phyloP scores from a whole-genome alignment of 2,797 vertebrate species.

The Meriones psammophilus region DNA sequence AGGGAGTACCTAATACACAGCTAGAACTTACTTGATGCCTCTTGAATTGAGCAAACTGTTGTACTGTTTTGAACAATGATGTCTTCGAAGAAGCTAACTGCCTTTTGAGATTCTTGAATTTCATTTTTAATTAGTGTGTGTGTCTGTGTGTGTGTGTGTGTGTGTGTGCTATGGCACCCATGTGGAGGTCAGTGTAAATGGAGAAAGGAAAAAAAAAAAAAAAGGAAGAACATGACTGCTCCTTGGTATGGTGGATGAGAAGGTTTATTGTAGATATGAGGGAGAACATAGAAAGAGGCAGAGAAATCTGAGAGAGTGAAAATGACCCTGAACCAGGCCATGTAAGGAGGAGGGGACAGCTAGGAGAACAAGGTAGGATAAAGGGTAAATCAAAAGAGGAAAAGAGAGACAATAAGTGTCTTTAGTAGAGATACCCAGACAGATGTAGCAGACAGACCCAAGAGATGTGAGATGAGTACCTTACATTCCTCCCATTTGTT shows the following conservation, averaged over 20 bases:
- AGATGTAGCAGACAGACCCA: neutral
- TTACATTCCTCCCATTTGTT: neutral
- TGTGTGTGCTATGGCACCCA: neutral
- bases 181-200: neutral
- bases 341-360: too few species aligned
- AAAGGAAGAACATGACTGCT: neutral
- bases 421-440: neutral
- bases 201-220: neutral
- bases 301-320: neutral
- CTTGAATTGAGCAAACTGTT: neutral
- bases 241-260: neutral
- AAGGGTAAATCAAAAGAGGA: neutral
- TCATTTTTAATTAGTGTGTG: neutral
- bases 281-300: too few species aligned
- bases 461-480: neutral
- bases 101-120: slow-evolving; percentile 5
- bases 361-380: too few species aligned
- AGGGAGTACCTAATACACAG: neutral
- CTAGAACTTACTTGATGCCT: slow-evolving; percentile 12
- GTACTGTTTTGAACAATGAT: neutral
- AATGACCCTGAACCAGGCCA: neutral
- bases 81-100: neutral
- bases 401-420: neutral
- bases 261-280: neutral
- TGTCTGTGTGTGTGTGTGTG: neutral